Evolutionary conservation across 2,113 vertebrate genomes (phyloP), one percentile per base, ranked within the genome.

Genomic region (Merops nubicus): DNA sequence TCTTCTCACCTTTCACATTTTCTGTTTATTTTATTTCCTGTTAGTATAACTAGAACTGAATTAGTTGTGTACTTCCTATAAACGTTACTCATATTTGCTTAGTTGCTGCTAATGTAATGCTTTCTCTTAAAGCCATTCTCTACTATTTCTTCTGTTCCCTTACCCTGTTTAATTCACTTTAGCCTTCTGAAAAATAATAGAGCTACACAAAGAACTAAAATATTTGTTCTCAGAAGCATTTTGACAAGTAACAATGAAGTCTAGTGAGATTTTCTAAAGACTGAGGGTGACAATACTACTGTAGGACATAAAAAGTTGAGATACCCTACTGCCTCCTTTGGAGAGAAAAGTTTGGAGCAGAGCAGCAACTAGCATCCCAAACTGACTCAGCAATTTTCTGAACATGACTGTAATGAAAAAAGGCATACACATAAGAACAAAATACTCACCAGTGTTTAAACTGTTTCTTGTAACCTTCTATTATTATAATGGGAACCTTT

Each of bases 1-100:
- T 94, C 62, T 93, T 88, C 63, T 92, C 40, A 82, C 33, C 43
- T 96, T 91, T 74, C 84, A 91, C 38, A 38, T 70, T 94, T 93
- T 94, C 81, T 89, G 60, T 81, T 95, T 80, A 65, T 93, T 95
- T 92, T 34, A 45, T 96, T 96, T 97, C 85, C 92, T 94, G 85
- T 67, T 89, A 78, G 64, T 34, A 38, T 34, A 86, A 80, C 50
- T 87, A 78, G 51, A 90, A 85, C 74, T 85, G 67, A 92, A 62
- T 78, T 81, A 82, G 34, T 53, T 0, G 0, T 19, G 9, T 82
- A 11, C 7, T 91, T 96, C 77, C 69, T 91, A 81, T 47, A 90
- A 89, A 74, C 0, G 6, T 91, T 89, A 86, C 40, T 95, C 48
- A 64, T 72, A 85, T 88, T 90, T 75, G 65, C 75, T 95, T 85